A percentile compares a stretch with the other conserved stretches of the same genome.
These are phyloP conservation scores for Myotis lucifugus DNA, from an alignment of 2,113 vertebrate species.

Conservation along the genomic window DNA sequence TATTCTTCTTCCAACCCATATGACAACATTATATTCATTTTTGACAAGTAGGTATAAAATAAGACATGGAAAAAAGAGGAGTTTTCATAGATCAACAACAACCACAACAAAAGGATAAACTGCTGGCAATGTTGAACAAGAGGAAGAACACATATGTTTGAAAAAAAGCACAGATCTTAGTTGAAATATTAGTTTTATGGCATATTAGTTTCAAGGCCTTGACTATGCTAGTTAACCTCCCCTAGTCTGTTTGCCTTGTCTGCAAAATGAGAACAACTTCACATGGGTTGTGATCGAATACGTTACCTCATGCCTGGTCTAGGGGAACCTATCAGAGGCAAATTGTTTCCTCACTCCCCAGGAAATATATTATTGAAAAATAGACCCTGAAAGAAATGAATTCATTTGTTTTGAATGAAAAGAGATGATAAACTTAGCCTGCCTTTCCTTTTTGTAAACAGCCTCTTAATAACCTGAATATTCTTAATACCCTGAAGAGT, in stretches of 20 bases:
- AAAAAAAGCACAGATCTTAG: not conserved
- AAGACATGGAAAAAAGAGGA: not conserved
- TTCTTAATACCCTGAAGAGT: conserved; percentile 12
- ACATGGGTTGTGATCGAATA: not conserved
- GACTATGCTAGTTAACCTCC: not conserved
- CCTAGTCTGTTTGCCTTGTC: not conserved
- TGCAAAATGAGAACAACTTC: not conserved
- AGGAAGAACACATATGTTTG: not conserved
- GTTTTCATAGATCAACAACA: not conserved
- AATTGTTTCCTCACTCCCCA: not conserved
- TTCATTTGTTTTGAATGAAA: conserved; percentile 54
- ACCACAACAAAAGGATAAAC: not conserved
- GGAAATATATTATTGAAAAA: conserved; percentile 9
- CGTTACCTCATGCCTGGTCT: not conserved
- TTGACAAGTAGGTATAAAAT: conserved; percentile 9
- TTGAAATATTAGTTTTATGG: not conserved
- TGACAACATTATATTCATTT: not conserved
- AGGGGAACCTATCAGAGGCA: not conserved
- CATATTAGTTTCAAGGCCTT: not conserved
- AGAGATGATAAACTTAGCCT: not conserved
- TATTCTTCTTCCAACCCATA: not conserved
- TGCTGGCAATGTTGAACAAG: not conserved
- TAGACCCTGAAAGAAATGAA: conserved; percentile 15
- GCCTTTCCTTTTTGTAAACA: conserved; percentile 6
- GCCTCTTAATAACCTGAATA: conserved; percentile 10